Percentiles rank a stretch among this genome's conserved stretches.
These are phyloP conservation scores for Turritopsis rubra DNA, from an alignment of 30 jellyfish, hydroid and myxozoan genomes.

Conservation along the genomic window DNA sequence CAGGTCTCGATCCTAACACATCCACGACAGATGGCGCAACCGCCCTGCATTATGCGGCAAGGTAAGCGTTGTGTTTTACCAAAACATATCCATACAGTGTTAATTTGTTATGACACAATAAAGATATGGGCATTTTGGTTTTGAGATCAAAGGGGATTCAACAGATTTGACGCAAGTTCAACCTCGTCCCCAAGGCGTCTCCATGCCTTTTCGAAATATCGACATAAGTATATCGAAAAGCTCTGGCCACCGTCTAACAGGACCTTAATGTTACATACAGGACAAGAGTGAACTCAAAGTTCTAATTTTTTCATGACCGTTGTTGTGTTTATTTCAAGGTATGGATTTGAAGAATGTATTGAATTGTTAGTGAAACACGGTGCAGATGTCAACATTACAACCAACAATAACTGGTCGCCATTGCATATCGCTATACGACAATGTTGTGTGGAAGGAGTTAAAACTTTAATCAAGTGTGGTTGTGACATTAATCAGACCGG, in stretches of 20 bases:
- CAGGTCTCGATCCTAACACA: slow-evolving; percentile 4
- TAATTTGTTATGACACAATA: too few relatives aligned
- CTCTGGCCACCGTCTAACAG: too few relatives aligned
- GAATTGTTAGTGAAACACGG: slow-evolving; percentile 28
- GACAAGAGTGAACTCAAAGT: neutral
- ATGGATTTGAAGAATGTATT: slow-evolving; percentile 3
- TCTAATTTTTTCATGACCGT: too few relatives aligned
- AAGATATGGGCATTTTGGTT: neutral
- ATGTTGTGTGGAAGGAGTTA: slow-evolving; percentile 58
- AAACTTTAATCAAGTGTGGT: slow-evolving; percentile 47
- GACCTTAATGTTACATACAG: too few relatives aligned
- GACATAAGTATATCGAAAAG: too few relatives aligned
- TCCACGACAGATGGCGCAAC: neutral
- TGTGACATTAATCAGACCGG: slow-evolving; percentile 27
- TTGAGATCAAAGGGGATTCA: neutral
- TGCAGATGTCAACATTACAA: slow-evolving; percentile 43
- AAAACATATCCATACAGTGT: neutral
- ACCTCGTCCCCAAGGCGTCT: too few relatives aligned
- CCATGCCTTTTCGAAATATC: neutral
- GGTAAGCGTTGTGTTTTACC: neutral
- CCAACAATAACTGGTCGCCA: slow-evolving; percentile 56
- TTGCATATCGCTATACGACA: slow-evolving; percentile 75
- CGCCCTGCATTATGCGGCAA: slow-evolving; percentile 13
- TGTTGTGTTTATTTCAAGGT: too few relatives aligned
- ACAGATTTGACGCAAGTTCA: too few relatives aligned